phyloP scores from a whole-genome alignment of 2,113 vertebrate species.

The Ptilonorhynchus violaceus region DNA sequence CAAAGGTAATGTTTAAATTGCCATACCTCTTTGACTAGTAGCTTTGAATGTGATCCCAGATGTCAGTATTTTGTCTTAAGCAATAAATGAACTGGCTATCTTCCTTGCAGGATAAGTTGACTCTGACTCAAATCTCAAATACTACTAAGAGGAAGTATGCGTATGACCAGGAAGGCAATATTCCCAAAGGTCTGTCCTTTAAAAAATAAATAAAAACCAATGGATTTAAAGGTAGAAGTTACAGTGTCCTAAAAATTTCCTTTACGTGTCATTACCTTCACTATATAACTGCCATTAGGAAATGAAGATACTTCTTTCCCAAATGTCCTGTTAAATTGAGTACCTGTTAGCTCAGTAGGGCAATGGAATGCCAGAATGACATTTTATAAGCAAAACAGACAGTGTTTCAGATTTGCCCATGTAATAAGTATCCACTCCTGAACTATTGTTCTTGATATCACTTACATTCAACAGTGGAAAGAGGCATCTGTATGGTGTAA shows the following conservation, averaged over 20 bases:
- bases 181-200: neutral
- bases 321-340: neutral
- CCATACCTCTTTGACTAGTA: neutral
- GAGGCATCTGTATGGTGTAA: neutral
- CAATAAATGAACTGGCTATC: neutral
- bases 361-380: neutral
- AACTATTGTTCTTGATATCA: neutral
- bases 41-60: neutral
- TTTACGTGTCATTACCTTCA: neutral
- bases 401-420: neutral
- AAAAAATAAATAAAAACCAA: neutral
- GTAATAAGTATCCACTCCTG: neutral
- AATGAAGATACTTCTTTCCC: neutral
- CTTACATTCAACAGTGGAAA: neutral
- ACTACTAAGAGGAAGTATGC: neutral
- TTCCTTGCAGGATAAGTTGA: neutral
- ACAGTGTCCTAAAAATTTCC: neutral
- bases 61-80: neutral
- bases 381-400: neutral
- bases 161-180: neutral
- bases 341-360: neutral
- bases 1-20: neutral
- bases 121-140: neutral
- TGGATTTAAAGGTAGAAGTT: neutral
- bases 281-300: neutral